phyloP scores from a whole-genome alignment of 1,140 invertebrate genomes.

The Liolophura sinensis region DNA sequence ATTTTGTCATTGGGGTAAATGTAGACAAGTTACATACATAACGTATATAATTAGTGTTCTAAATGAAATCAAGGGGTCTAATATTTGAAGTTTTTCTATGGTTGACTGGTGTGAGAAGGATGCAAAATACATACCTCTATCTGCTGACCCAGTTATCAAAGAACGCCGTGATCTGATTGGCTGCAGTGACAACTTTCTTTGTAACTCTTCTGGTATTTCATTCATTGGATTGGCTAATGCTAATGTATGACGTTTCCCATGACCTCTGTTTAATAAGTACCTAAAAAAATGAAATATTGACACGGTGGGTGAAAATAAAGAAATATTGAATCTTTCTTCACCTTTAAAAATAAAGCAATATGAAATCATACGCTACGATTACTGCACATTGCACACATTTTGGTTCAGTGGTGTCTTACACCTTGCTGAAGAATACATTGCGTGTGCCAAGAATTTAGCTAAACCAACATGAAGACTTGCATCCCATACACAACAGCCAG shows the following conservation, averaged over 20 bases:
- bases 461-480: too few species aligned
- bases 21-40: too few species aligned
- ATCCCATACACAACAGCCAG: too few species aligned
- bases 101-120: neutral
- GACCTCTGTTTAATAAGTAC: conserved; percentile 75
- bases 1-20: too few species aligned
- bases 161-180: conserved; percentile 36
- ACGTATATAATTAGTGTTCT: too few species aligned
- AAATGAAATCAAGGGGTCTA: too few species aligned
- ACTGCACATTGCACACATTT: too few species aligned
- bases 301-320: neutral
- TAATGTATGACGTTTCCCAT: conserved; percentile 69
- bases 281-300: conserved; percentile 55
- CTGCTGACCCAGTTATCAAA: neutral
- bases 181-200: conserved; percentile 60
- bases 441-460: too few species aligned
- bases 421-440: too few species aligned
- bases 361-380: too few species aligned
- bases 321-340: neutral
- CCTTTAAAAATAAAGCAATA: neutral
- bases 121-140: neutral
- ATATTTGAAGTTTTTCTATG: too few species aligned
- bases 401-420: too few species aligned
- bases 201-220: conserved; percentile 65
- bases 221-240: conserved; percentile 60